Conservation (phyloP, 2,888 invertebrate genomes). For the Mellilla xanthometata region DNA sequence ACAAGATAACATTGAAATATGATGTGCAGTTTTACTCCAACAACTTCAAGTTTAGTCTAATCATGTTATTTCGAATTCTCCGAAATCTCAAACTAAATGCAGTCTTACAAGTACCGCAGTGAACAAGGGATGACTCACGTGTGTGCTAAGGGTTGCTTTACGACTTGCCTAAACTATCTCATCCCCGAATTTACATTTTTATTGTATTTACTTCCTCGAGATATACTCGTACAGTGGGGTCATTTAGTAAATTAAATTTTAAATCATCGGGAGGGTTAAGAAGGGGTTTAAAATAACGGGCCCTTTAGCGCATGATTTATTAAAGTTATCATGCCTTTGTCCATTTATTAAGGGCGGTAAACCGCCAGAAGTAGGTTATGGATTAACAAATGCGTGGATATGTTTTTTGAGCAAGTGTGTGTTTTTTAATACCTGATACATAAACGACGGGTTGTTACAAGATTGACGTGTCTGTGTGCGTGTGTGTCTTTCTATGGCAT, state of each 20-base stretch:
- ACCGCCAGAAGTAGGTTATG: neutral
- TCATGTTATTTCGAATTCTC: no score
- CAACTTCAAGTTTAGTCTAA: no score
- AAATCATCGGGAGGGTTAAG: conserved; percentile 21
- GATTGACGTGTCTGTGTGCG: no score
- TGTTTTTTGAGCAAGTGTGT: no score
- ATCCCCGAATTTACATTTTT: conserved; percentile 28
- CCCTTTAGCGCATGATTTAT: conserved; percentile 11
- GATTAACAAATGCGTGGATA: no score
- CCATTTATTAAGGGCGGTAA: neutral
- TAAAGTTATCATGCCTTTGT: neutral
- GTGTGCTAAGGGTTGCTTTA: conserved; percentile 14
- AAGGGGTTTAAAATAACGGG: conserved; percentile 3
- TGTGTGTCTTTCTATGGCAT: no score
- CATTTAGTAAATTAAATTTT: conserved; percentile 14
- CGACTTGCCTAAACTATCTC: conserved; percentile 23
- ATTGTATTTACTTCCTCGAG: conserved; percentile 20
- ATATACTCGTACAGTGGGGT: conserved; percentile 8
- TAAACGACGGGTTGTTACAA: no score
- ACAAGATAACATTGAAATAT: no score
- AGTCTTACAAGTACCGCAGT: conserved; percentile 5
- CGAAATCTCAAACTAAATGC: no score
- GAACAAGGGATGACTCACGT: conserved; percentile 23
- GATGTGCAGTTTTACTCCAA: no score
- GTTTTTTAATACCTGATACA: no score